Evolutionary conservation across 1,140 invertebrate species (phyloP), one percentile per base, ranked within the genome.

Genomic region (Drosophila ficusphila): DNA sequence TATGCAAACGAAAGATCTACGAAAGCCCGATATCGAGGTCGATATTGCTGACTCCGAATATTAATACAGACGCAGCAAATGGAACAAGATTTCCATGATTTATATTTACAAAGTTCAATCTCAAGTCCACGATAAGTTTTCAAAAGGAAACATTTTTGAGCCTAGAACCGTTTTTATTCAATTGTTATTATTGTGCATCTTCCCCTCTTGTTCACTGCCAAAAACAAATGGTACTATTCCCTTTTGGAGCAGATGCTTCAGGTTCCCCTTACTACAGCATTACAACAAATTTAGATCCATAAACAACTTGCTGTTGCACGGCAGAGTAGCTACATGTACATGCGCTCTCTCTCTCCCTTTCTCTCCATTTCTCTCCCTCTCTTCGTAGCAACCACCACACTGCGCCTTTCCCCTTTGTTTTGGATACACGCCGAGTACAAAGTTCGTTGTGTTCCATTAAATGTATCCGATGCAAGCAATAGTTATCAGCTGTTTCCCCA

Each of bases 381-480:
- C 29, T 69, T 18, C 1, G 14, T 14, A 0, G 16, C 25, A 21
- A 47, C 41, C 18, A 21, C 52, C 39, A 27, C 11, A 42, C 11
- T 21, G 5, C 9, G 41, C 41, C 36, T 11, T 56, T 41, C 18
- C 39, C 8, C 29, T 3, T 11, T 34, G 16, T 23, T 46, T 25
- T 19, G 23, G 29, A 58, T 58, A 47, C 53, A 48, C 42, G 51
- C 23, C 67, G 33, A 27, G 61, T 67, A 34, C 64, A 67, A 52
- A 68, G 61, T 67, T 68, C 64, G 41, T 4, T 16, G 11, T 9
- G 8, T 27, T 27, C 42, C 25, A 16, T 27, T 25, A 14, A 25
- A 46, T 14, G 16, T 16, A 27, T 12, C 23, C 7, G 12, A 27
- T 5, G 42, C 42, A 46, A 46, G 14, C 19, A 16, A 25, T 11